Evolutionary conservation across 2,888 invertebrate species (phyloP), one percentile per base, ranked within the genome.

Genomic region (Rutpela maculata): DNA sequence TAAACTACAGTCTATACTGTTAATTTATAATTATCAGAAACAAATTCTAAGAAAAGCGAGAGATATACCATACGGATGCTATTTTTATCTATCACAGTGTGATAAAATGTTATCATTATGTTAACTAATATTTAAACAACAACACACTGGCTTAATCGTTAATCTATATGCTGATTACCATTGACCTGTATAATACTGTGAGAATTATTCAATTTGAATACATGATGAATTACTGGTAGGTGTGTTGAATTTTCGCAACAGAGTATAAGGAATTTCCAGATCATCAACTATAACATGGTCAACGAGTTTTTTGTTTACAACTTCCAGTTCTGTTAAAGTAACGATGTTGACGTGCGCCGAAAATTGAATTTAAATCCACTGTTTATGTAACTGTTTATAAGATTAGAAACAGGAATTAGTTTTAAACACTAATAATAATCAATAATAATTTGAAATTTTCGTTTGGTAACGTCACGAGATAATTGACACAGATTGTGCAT

Each of bases 211-310:
- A 18, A 43, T 65, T 65, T 19, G 65, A 43, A 65, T 43, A 43
- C 17, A 43, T 19, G 35, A 31, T 31, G 43, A 65, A 65, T 65
- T 65, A 65, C 17, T 0, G 55, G 66, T 66, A 22, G 66, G 50
- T 26, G 50, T 55, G 50, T 0, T 4, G n/a, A 15, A 17, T 50
- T 6, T n/a, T 43, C 12, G 43, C 50, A n/a, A 50, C 50, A 4
- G 22, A 4, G 15, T 50, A 0, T n/a, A n/a, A 65, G 66, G 66
- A 43, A 66, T 50, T 66, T 50, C 66, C 66, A 66, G 18, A 43
- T n/a, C 66, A 19, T 50, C 22, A 66, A 66, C 15, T 11, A 31
- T 60, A 55, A 50, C 66, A 66, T 66, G 50, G 22, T 18, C 66
- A 66, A 66, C 17, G 3, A 38, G 66, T 50, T 66, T 66, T 66